Evolutionary conservation across 2,113 vertebrate species (phyloP).

Genomic region (Pedetes capensis): DNA sequence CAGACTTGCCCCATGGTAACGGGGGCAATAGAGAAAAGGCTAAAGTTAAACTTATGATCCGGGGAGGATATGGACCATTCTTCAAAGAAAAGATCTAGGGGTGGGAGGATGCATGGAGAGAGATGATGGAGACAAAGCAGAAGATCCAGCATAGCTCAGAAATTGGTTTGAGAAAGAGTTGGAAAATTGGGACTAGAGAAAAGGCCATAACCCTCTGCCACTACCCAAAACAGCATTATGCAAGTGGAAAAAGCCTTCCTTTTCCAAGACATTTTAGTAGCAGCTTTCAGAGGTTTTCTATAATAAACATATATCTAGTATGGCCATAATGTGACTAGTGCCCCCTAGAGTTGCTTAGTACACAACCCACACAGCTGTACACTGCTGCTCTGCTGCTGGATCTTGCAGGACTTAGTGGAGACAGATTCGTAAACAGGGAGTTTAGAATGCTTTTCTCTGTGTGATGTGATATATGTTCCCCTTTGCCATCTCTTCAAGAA

Average conservation of each 20-base stretch:
- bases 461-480: conserved; percentile 22
- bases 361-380: neutral
- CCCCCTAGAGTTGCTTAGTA: neutral
- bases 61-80: neutral
- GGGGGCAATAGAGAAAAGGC: neutral
- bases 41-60: neutral
- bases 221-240: neutral
- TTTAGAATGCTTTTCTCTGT: conserved; percentile 34
- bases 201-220: neutral
- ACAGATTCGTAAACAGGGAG: conserved; percentile 2
- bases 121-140: neutral
- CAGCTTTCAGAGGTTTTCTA: neutral
- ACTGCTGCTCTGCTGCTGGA: neutral
- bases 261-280: neutral
- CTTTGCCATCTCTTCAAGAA: conserved; percentile 40
- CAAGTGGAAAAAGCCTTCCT: neutral
- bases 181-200: neutral
- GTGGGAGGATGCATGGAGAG: neutral
- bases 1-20: neutral
- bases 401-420: neutral
- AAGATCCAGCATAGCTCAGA: neutral
- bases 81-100: neutral
- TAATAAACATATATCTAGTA: neutral
- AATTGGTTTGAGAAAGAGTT: neutral
- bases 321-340: neutral